Evolutionary conservation across 2,888 invertebrate genomes (phyloP), one percentile per base, ranked within the genome.

Genomic region (Hedya salicella): DNA sequence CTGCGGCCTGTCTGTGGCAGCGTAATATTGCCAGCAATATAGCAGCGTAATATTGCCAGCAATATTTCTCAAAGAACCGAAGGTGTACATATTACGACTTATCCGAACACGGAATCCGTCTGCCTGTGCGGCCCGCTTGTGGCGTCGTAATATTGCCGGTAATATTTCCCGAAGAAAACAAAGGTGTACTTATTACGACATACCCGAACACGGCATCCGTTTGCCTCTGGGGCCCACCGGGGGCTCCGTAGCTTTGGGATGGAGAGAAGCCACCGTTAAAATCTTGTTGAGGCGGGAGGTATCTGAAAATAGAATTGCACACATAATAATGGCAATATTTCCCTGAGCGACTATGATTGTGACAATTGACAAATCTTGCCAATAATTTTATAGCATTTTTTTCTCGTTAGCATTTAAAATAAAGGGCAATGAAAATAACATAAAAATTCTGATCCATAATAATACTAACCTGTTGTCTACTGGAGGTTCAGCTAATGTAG

Each of bases 201-300:
- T 75, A 88, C 89, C 88, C 81, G 68, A 88, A 83, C 0, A 83
- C 75, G 46, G 88, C 88, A 48, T 83, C 82, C 21, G 85, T 87
- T 46, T 85, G 85, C 60, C 80, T 79, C 54, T 80, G 82, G 0
- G 73, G 67, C 0, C 71, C 78, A 0, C 82, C 79, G 0, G 87
- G 83, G 2, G 79, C 73, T 6, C 86, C 85, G 53, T 89, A 89
- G 0, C 71, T 72, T 19, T 80, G 75, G 6, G 93, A 89, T 0
- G 91, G 93, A 49, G 90, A 80, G 59, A 87, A 88, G 50, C 76
- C 77, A 1, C 75, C 76, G 16, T 67, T 71, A 42, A 70, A 75
- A 2, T 75, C 73, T 46, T 77, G 79, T 57, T 81, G 79, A 0
- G 91, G 89, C 13, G 91, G 91, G 9, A 90, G 84, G 75, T 90